Percentiles rank a stretch among this genome's conserved stretches.
These are phyloP conservation scores for Dascyllus trimaculatus DNA, from an alignment of 2,113 vertebrate species.

Conservation along the genomic window DNA sequence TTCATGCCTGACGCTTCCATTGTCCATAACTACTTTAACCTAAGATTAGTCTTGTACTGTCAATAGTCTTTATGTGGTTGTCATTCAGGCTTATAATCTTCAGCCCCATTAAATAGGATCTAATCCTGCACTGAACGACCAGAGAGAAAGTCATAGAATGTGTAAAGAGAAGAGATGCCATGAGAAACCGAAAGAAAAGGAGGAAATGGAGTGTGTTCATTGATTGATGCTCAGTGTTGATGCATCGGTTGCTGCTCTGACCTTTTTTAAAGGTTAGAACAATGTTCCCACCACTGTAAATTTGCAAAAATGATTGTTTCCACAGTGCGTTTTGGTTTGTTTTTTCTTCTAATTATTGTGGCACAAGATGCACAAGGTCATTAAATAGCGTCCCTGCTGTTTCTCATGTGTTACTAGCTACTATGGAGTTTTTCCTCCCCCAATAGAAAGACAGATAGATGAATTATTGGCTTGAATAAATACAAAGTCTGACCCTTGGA, in stretches of 20 bases:
- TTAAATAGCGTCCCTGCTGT: constrained; percentile 26
- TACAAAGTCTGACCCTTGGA: not conserved
- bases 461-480: not conserved
- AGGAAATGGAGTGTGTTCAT: constrained; percentile 29
- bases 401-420: constrained; percentile 3
- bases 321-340: not conserved
- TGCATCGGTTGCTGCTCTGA: constrained; percentile 24
- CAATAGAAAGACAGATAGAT: not conserved
- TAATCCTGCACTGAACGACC: constrained; percentile 6
- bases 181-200: not conserved
- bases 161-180: not conserved
- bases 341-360: constrained; percentile 15
- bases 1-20: constrained; percentile 29
- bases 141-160: not conserved
- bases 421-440: not conserved
- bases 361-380: constrained; percentile 1
- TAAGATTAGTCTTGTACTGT: constrained; percentile 66
- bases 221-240: constrained; percentile 45
- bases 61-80: constrained; percentile 63
- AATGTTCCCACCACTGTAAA: constrained; percentile 18
- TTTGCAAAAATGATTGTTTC: constrained; percentile 36
- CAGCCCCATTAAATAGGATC: constrained; percentile 32
- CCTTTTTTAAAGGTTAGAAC: constrained; percentile 45
- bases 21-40: constrained; percentile 64
- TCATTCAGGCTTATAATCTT: constrained; percentile 55